phyloP scores from a whole-genome alignment of 2,888 invertebrate genomes.

The Andrena bicolor region DNA sequence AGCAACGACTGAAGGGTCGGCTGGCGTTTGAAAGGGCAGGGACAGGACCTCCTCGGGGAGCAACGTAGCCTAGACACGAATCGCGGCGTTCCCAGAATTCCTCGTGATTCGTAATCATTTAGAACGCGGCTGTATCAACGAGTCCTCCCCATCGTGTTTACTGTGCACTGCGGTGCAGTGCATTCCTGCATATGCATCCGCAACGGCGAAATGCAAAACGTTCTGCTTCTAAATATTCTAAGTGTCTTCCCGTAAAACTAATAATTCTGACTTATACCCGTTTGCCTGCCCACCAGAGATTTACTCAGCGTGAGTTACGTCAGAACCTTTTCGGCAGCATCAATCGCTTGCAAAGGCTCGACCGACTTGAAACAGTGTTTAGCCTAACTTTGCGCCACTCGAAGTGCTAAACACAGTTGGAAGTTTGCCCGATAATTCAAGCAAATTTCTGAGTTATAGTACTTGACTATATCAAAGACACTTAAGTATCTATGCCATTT shows the following conservation, averaged over 20 bases:
- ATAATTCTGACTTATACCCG: no score
- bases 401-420: no score
- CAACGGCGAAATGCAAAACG: slow-evolving; percentile 18
- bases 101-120: slow-evolving; percentile 31
- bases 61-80: slow-evolving; percentile 29
- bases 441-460: no score
- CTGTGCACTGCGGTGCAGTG: slow-evolving; percentile 1
- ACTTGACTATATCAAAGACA: background rate
- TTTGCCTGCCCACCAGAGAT: no score
- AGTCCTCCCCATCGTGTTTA: slow-evolving; percentile 7
- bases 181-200: slow-evolving; percentile 1
- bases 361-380: no score
- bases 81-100: slow-evolving; percentile 20
- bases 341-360: no score
- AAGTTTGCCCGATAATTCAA: no score
- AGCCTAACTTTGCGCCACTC: no score
- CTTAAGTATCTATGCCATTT: background rate
- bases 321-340: no score
- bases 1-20: slow-evolving; percentile 50
- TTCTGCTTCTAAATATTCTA: background rate
- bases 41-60: slow-evolving; percentile 45
- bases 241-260: no score
- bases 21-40: slow-evolving; percentile 47
- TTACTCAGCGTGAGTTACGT: no score
- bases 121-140: slow-evolving; percentile 27